These are phyloP conservation scores for Hemithea aestivaria DNA, from an alignment of 2,888 invertebrate genomes.

Conservation along the genomic window DNA sequence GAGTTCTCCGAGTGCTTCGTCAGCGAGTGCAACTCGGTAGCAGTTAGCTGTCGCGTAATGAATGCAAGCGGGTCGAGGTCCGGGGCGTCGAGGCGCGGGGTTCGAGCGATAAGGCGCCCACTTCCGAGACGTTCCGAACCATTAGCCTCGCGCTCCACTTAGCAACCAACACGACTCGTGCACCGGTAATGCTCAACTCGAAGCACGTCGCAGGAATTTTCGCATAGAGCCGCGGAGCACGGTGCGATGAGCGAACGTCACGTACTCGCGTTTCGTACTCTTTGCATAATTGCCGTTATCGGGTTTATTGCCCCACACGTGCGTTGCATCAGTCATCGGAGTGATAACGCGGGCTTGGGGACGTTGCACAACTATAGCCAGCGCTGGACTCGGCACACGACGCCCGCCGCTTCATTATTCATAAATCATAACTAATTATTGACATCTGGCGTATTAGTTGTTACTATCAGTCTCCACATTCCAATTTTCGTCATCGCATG, in stretches of 20 bases:
- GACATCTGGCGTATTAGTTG: neutral
- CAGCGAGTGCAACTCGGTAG: constrained; percentile 5
- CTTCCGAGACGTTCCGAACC: constrained; percentile 69
- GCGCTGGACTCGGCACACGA: neutral
- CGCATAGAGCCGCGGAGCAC: constrained; percentile 1
- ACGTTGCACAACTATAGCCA: constrained; percentile 18
- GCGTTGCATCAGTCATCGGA: constrained; percentile 13
- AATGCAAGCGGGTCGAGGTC: constrained; percentile 52
- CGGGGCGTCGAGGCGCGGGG: constrained; percentile 19
- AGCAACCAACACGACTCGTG: constrained; percentile 27
- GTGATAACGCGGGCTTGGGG: constrained; percentile 10
- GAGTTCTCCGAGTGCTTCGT: neutral
- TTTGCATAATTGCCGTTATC: constrained; percentile 24
- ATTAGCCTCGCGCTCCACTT: constrained; percentile 57
- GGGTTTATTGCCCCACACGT: constrained; percentile 22
- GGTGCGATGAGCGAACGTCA: constrained; percentile 4
- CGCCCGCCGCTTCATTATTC: too few species aligned
- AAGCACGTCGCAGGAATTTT: neutral
- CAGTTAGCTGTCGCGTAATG: constrained; percentile 29
- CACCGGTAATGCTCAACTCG: neutral
- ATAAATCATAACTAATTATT: too few species aligned
- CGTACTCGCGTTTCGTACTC: constrained; percentile 15
- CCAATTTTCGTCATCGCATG: too few species aligned
- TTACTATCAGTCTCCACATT: too few species aligned
- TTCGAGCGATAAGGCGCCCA: constrained; percentile 47